Conservation (phyloP, 2,888 invertebrate genomes). For the Imbricaverruca yamaguchii region DNA sequence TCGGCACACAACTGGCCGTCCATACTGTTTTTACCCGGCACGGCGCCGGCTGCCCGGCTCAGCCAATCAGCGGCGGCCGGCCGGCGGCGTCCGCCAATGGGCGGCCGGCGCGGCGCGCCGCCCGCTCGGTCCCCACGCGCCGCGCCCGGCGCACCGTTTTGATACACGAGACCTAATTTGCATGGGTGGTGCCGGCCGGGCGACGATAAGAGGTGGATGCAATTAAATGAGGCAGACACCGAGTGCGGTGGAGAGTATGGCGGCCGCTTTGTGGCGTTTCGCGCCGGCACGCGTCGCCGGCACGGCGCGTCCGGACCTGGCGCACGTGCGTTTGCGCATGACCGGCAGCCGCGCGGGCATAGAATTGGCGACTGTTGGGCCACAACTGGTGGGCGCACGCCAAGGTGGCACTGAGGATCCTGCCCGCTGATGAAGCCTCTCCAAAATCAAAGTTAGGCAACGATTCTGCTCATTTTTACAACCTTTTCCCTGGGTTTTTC, state of each 20-base stretch:
- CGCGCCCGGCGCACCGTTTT: neutral
- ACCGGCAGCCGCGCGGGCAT: too few species aligned
- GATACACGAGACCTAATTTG: slow-evolving; percentile 11
- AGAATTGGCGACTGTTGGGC: too few species aligned
- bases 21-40: slow-evolving; percentile 11
- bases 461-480: too few species aligned
- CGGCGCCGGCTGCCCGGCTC: neutral
- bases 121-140: neutral
- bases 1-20: neutral
- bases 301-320: too few species aligned
- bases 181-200: neutral
- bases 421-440: too few species aligned
- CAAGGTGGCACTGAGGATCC: too few species aligned
- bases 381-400: too few species aligned
- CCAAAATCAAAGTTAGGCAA: too few species aligned
- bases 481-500: too few species aligned
- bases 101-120: neutral
- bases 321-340: too few species aligned
- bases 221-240: neutral
- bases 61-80: neutral
- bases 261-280: neutral
- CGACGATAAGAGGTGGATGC: slow-evolving; percentile 16
- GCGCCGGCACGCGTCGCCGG: neutral
- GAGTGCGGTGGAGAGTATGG: neutral
- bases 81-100: neutral